These are phyloP conservation scores for Sceliomorpha sp. DNA, from an alignment of 2,888 invertebrate species.

Conservation along the genomic window DNA sequence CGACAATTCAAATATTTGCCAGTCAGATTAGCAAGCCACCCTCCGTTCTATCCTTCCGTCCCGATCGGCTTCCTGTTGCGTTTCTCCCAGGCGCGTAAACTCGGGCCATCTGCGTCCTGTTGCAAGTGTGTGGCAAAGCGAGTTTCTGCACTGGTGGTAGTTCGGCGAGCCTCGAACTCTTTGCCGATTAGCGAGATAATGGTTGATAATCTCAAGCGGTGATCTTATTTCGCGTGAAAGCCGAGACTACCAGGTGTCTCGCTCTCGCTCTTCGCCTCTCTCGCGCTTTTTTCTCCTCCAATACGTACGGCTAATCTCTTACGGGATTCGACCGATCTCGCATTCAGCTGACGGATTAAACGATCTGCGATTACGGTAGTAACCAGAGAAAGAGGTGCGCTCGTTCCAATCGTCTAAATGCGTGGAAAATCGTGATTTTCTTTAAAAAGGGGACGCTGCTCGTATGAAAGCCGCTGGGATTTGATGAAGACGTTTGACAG, in stretches of 20 bases:
- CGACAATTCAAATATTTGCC: conserved; percentile 80
- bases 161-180: conserved; percentile 66
- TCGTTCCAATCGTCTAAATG: conserved; percentile 49
- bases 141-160: conserved; percentile 18
- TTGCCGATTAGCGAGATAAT: conserved; percentile 76
- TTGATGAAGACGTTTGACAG: no score
- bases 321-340: conserved; percentile 36
- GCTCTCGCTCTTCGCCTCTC: conserved; percentile 18
- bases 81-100: conserved; percentile 47
- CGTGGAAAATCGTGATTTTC: conserved; percentile 60
- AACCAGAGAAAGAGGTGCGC: conserved; percentile 55
- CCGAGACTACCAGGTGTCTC: conserved; percentile 73
- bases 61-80: conserved; percentile 68
- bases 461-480: no score
- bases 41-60: conserved; percentile 43
- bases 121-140: conserved; percentile 11
- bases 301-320: conserved; percentile 47
- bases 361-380: conserved; percentile 62
- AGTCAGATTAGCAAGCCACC: conserved; percentile 73
- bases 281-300: conserved; percentile 32
- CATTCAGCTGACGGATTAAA: conserved; percentile 58
- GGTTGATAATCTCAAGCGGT: conserved; percentile 70
- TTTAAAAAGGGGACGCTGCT: conserved; percentile 10
- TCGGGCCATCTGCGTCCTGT: conserved; percentile 45
- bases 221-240: conserved; percentile 79